Conservation (phyloP, 2,888 invertebrate genomes). For the Aphidoletes aphidimyza region DNA sequence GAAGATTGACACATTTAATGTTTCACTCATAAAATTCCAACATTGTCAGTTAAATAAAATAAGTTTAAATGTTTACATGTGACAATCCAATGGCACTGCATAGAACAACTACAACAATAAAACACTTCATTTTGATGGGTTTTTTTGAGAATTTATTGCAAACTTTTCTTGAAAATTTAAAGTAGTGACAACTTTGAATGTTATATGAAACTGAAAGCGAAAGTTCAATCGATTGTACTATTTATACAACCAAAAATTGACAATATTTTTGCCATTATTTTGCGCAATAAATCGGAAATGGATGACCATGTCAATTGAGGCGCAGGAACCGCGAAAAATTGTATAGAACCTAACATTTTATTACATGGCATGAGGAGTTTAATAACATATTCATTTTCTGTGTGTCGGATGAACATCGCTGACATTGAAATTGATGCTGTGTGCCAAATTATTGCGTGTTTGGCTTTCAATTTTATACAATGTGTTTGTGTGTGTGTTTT, state of each 20-base stretch:
- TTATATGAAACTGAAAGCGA: neutral
- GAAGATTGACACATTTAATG: too few relatives aligned
- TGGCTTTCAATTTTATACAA: neutral
- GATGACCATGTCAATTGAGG: neutral
- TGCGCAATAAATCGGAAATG: neutral
- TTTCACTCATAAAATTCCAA: too few relatives aligned
- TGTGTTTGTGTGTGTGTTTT: neutral
- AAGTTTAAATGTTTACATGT: neutral
- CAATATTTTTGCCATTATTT: neutral
- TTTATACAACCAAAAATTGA: neutral
- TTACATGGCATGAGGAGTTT: neutral
- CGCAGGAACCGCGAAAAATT: conserved; percentile 16
- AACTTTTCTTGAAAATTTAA: too few relatives aligned
- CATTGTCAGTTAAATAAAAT: too few relatives aligned
- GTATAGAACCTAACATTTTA: neutral
- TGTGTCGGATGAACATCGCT: neutral
- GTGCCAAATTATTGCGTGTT: neutral
- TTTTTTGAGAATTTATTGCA: neutral
- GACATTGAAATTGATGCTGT: conserved; percentile 11
- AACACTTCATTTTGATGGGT: neutral
- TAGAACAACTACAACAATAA: neutral
- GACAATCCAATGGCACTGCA: neutral
- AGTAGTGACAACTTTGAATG: too few relatives aligned
- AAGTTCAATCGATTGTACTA: neutral
- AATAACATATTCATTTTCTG: neutral